These are phyloP conservation scores for Cephalopterus ornatus DNA, from an alignment of 2,113 vertebrate genomes.

Conservation along the genomic window DNA sequence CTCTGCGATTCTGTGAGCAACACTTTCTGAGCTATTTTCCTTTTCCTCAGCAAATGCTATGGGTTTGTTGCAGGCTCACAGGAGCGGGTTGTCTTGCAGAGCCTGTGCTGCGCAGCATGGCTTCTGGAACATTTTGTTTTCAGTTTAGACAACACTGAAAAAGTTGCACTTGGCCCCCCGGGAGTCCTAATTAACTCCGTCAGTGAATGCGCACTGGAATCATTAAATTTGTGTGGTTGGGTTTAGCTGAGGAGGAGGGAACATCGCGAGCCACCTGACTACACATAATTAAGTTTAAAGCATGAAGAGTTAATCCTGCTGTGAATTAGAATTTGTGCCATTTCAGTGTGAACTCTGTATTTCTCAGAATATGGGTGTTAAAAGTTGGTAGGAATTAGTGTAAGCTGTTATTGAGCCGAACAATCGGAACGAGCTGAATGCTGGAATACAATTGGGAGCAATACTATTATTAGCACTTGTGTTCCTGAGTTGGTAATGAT, in stretches of 20 bases:
- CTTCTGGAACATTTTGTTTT: conserved; percentile 57
- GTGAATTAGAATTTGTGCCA: neutral
- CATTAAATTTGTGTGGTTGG: neutral
- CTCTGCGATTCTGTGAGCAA: neutral
- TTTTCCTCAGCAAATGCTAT: neutral
- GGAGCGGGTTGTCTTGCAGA: neutral
- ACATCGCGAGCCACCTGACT: neutral
- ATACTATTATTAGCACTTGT: neutral
- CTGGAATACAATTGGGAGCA: neutral
- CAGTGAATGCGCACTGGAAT: neutral
- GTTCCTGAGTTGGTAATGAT: neutral
- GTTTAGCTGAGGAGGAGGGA: neutral
- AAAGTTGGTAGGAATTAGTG: neutral
- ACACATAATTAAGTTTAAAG: neutral
- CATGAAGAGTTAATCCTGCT: conserved; percentile 34
- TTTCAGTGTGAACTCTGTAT: neutral
- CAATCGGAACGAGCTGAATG: neutral
- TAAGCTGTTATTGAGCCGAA: neutral
- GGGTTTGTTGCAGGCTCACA: neutral
- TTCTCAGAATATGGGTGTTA: neutral
- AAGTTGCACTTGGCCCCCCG: conserved; percentile 20
- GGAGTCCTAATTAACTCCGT: conserved; percentile 56
- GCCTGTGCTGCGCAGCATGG: neutral
- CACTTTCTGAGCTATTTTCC: neutral
- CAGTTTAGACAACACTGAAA: neutral